Evolutionary conservation across 1,140 invertebrate genomes (phyloP), one percentile per base, ranked within the genome.

Genomic region (Sarcophaga peregrina): DNA sequence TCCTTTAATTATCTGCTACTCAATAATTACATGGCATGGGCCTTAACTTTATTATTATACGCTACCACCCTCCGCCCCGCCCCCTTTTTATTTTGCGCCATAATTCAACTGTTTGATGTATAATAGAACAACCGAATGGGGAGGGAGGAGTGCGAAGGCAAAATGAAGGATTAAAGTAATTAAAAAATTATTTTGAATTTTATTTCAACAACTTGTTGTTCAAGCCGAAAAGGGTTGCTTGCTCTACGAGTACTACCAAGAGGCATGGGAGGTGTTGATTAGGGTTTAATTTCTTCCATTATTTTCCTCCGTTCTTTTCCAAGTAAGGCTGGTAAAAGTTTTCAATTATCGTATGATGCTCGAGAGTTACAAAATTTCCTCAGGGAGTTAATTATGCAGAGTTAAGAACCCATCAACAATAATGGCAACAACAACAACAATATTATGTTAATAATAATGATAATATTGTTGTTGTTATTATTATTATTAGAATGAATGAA

Each of bases 321-420:
- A 37, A 37, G 25, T 4, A 15, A 62, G 17, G 62, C 62, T 7
- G 54, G 25, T 15, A 68, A 25, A 68, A n/a, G 62, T 68, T 68
- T 68, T 68, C 62, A 68, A 68, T 68, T 68, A 68, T 68, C 5
- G 50, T 52, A 9, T 10, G 50, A 10, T 52, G 8, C n/a, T 52
- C 13, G 2, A 68, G n/a, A 68, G n/a, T 68, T n/a, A n/a, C n/a
- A 17, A 68, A 68, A 58, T 58, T 58, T 68, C 62, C 62, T 68
- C 17, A 68, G 62, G 62, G 62, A 68, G n/a, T 20, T 68, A 68
- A 68, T 68, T 68, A 68, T 68, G 62, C 50, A 10, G 13, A 52
- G 25, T 37, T 37, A 52, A 52, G 13, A 10, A 52, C 13, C 8
- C 50, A 52, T 52, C 50, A 10, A 52, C 8, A 52, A 52, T 10